Percentiles rank a stretch among this genome's conserved stretches.
Evolutionary conservation across 2,888 invertebrate species (phyloP).

Genomic region (Epinotia bilunana): DNA sequence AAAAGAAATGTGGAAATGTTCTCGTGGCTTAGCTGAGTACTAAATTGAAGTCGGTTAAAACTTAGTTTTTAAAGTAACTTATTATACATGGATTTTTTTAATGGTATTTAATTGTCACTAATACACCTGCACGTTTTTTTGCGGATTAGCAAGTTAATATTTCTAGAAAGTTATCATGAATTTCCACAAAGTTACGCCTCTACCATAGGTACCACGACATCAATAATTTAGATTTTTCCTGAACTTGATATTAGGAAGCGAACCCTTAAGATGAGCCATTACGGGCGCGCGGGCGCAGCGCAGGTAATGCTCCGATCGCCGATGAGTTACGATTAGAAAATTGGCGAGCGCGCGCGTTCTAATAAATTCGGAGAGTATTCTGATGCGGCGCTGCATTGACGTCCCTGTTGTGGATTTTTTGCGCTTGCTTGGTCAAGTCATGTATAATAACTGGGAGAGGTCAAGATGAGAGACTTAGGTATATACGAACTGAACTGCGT

Average conservation of each 20-base stretch:
- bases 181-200: too few species aligned
- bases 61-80: too few species aligned
- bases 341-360: constrained; percentile 74
- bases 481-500: too few species aligned
- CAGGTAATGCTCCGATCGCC: constrained; percentile 66
- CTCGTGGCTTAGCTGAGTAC: too few species aligned
- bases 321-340: constrained; percentile 80
- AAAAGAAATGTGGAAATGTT: too few species aligned
- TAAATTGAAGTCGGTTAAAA: too few species aligned
- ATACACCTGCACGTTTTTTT: too few species aligned
- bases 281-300: constrained; percentile 49
- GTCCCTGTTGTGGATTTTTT: constrained; percentile 2
- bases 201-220: not conserved
- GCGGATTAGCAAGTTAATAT: too few species aligned
- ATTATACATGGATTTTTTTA: too few species aligned
- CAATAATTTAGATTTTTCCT: not conserved
- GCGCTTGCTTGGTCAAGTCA: not conserved
- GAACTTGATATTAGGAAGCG: constrained; percentile 14
- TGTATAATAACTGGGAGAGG: not conserved
- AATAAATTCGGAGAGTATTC: constrained; percentile 65
- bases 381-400: constrained; percentile 26
- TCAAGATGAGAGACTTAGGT: not conserved
- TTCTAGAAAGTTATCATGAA: too few species aligned
- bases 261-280: constrained; percentile 27
- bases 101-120: too few species aligned